phyloP scores from a whole-genome alignment of 2,888 invertebrate species.

The Pseudococcus longispinus region DNA sequence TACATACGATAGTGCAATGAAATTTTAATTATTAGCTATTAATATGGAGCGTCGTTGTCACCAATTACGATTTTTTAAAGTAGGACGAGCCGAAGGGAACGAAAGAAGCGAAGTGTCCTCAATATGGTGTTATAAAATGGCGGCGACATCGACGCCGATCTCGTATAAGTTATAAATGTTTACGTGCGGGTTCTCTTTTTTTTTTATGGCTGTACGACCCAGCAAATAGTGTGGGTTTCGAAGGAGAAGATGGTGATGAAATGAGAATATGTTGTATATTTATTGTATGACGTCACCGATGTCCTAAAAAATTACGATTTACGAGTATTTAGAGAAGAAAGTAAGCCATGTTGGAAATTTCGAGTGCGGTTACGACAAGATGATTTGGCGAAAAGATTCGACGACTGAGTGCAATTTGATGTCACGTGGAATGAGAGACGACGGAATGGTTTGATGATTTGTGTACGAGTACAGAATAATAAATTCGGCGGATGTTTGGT shows the following conservation, averaged over 20 bases:
- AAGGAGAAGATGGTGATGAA: neutral
- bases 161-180: neutral
- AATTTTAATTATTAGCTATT: slow-evolving; percentile 2
- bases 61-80: slow-evolving; percentile 6
- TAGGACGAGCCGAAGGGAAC: neutral
- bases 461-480: neutral
- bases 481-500: neutral
- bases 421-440: neutral
- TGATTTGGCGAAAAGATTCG: neutral
- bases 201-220: neutral
- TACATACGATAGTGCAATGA: slow-evolving; percentile 5
- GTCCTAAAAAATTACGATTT: neutral
- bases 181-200: neutral
- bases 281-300: neutral
- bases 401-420: neutral
- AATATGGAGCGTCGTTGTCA: neutral
- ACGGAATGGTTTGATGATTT: neutral
- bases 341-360: neutral
- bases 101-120: neutral
- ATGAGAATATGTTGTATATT: neutral
- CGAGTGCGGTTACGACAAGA: neutral
- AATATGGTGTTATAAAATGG: neutral
- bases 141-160: neutral
- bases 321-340: neutral
- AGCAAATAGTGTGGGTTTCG: neutral